Evolutionary conservation across 1,140 invertebrate species (phyloP).

Genomic region (Radopholus similis): DNA sequence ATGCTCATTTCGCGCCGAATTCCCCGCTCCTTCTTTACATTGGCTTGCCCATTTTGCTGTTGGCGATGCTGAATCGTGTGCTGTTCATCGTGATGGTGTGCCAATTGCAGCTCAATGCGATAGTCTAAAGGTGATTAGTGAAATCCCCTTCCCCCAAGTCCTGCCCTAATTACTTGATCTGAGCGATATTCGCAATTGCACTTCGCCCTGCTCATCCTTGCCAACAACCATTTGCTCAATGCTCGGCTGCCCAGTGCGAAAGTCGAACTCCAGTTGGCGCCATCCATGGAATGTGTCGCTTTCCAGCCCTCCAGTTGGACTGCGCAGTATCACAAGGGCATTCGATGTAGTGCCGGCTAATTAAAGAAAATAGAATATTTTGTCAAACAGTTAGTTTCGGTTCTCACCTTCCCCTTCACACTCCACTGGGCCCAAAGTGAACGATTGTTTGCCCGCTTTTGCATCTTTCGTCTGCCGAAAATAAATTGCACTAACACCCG

Average conservation of each 20-base stretch:
- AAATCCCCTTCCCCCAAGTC: background rate
- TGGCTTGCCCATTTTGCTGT: background rate
- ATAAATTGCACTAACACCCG: constrained; percentile 12
- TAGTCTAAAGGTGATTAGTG: constrained; percentile 12
- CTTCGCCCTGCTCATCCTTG: background rate
- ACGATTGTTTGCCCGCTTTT: background rate
- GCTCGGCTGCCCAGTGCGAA: constrained; percentile 19
- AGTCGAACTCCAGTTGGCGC: constrained; percentile 22
- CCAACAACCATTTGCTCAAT: constrained; percentile 10
- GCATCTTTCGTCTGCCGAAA: constrained; percentile 1
- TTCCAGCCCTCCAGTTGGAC: background rate
- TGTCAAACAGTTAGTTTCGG: too few relatives aligned
- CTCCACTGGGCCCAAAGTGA: constrained; percentile 9
- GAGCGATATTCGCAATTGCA: constrained; percentile 9
- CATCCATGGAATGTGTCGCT: background rate
- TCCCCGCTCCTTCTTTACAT: background rate
- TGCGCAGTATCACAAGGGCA: background rate
- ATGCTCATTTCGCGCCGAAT: background rate
- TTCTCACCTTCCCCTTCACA: constrained; percentile 10
- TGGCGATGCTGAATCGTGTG: background rate
- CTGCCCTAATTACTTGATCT: background rate
- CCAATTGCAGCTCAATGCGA: constrained; percentile 3
- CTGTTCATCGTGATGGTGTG: too few relatives aligned
- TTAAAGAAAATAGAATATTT: too few relatives aligned
- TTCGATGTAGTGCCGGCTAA: background rate